Conservation (phyloP, 2,888 invertebrate species). For the Scaptomyza cyrtandrae region DNA sequence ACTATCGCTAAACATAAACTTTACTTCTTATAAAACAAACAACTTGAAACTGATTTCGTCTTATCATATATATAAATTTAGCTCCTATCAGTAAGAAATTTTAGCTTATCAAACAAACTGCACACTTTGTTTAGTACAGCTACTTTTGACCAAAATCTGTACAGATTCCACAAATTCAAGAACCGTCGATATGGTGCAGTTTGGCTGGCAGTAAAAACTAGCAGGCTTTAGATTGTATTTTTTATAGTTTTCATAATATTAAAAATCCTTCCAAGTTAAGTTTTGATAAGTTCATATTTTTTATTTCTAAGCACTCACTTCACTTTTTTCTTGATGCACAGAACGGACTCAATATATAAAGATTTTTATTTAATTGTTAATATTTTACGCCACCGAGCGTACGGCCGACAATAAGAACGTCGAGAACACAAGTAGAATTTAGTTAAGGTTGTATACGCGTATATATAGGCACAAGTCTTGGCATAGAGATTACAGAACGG, state of each 20-base stretch:
- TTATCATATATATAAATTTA: neutral
- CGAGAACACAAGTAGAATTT: neutral
- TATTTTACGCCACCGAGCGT: neutral
- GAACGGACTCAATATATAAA: neutral
- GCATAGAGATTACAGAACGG: neutral
- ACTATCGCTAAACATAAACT: too few species aligned
- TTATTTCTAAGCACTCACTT: neutral
- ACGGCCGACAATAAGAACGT: neutral
- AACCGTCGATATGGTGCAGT: neutral
- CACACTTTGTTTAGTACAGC: too few species aligned
- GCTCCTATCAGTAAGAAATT: neutral
- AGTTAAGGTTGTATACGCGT: neutral
- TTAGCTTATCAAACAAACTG: neutral
- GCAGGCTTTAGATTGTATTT: neutral
- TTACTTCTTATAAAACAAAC: neutral
- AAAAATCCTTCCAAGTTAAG: neutral
- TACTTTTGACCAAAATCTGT: too few species aligned
- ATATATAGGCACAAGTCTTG: constrained; percentile 23
- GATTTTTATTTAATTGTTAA: neutral
- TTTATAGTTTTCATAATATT: neutral
- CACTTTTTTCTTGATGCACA: neutral
- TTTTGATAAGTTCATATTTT: neutral
- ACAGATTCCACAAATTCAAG: neutral
- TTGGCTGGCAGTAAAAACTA: neutral
- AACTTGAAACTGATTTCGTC: neutral